A percentile compares a stretch with the other conserved stretches of the same genome.
Evolutionary conservation across 2,888 invertebrate species (phyloP).

Genomic region (Frankliniella fusca): DNA sequence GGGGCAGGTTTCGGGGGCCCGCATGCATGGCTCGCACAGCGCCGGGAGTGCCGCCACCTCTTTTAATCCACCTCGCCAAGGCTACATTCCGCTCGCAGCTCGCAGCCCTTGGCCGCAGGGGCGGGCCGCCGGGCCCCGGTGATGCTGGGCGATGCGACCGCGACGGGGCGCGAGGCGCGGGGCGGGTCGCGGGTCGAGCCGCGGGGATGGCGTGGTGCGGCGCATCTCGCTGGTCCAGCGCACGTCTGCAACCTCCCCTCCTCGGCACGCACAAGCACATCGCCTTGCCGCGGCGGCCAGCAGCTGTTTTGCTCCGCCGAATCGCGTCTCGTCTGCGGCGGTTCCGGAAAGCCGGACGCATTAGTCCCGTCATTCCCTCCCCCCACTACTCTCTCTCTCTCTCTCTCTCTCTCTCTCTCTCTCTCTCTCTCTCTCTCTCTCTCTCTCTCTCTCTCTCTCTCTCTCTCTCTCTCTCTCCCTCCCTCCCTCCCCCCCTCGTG

Average conservation of each 20-base stretch:
- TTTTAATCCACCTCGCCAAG: too few relatives aligned
- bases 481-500: background rate
- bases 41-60: too few relatives aligned
- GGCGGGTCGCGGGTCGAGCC: background rate
- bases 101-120: too few relatives aligned
- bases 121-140: too few relatives aligned
- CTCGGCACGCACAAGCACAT: background rate
- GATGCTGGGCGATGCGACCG: background rate
- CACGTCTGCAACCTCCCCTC: background rate
- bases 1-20: too few relatives aligned
- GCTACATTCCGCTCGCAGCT: too few relatives aligned
- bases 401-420: background rate
- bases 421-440: background rate
- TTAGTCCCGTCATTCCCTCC: background rate
- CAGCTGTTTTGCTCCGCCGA: background rate
- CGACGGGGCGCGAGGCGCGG: background rate
- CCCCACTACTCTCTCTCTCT: background rate
- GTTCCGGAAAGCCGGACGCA: background rate
- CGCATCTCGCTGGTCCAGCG: background rate
- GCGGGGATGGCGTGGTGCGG: background rate
- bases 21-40: too few relatives aligned
- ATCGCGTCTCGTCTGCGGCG: background rate
- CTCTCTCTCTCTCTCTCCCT: too few relatives aligned
- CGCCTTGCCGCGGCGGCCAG: background rate
- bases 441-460: background rate